Base-by-base conservation (phyloP, 2,113 vertebrate genomes). In the Hystrix brachyura region DNA sequence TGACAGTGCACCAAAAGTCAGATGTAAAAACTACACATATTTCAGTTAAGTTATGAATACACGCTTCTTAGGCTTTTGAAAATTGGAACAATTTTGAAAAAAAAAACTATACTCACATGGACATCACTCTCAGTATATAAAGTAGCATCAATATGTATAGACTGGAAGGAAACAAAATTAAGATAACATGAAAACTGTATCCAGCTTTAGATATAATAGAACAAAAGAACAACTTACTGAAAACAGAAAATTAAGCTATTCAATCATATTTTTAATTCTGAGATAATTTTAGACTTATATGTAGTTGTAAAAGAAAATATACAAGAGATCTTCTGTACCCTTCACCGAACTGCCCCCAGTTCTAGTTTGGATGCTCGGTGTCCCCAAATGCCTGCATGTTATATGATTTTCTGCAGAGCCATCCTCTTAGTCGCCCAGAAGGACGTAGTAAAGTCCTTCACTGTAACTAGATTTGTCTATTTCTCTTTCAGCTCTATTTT, bases 121-220 rank as follows among this genome's bases (percentile, higher is more conserved):
- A 94, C 97, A 84, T 98, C 91, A 96, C 97, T 97, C 1, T 98
- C 98, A 65, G 99, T 99, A 87, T 99, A 99, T 87, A 99, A 98
- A 94, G 95, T 98, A 69, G 98, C 97, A 97, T 99, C 98, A 32
- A 98, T 98, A 92, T 98, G 98, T 46, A 98, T 96, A 83, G 95
- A 96, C 98, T 99, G 94, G 94, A 98, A 98, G 84, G 57, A 95
- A 98, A 91, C 10, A 95, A 88, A 98, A 94, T 87, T 88, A 72
- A 72, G 23, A 82, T 83, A 97, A 74, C 79, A 90, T 55, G 34
- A 98, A 62, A 71, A 74, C 5, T 48, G 19, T 59, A 59, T 29
- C 48, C 2, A 90, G 1, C 48, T 93, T 87, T 51, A 96, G 7
- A 64, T 53, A 67, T 3, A 18, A 80, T 32, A 34, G 38, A 38